phyloP scores from a whole-genome alignment of 2,113 vertebrate genomes.

The Ceuthmochares aereus region DNA sequence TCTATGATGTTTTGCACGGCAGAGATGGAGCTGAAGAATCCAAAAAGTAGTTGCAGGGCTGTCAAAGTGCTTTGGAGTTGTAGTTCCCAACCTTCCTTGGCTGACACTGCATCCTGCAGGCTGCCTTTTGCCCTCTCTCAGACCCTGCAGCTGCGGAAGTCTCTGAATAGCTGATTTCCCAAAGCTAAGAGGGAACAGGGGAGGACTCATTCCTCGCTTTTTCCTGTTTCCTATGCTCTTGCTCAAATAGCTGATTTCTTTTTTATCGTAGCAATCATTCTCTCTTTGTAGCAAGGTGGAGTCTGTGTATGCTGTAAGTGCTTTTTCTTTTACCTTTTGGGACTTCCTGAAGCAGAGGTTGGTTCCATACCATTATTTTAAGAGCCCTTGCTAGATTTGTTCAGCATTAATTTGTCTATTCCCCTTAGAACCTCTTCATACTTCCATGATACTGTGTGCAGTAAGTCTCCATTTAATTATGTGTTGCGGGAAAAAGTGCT shows the following conservation, averaged over 20 bases:
- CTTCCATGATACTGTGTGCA: background rate
- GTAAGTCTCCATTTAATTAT: constrained; percentile 6
- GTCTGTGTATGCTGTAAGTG: background rate
- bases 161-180: constrained; percentile 42
- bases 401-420: constrained; percentile 32
- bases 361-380: background rate
- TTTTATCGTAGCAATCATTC: background rate
- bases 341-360: background rate
- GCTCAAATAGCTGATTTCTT: background rate
- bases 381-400: background rate
- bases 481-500: constrained; percentile 23
- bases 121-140: constrained; percentile 59
- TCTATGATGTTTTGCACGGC: background rate
- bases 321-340: constrained; percentile 27
- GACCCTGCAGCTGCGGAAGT: constrained; percentile 31
- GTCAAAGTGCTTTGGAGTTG: background rate
- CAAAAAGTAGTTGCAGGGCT: background rate
- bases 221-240: constrained; percentile 4
- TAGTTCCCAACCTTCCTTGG: constrained; percentile 11
- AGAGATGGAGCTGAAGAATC: background rate
- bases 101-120: constrained; percentile 19
- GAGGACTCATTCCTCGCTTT: background rate
- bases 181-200: background rate
- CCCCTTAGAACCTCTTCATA: background rate
- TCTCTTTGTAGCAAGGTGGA: background rate